phyloP scores from a whole-genome alignment of 2,113 vertebrate species.

The Alosa alosa region DNA sequence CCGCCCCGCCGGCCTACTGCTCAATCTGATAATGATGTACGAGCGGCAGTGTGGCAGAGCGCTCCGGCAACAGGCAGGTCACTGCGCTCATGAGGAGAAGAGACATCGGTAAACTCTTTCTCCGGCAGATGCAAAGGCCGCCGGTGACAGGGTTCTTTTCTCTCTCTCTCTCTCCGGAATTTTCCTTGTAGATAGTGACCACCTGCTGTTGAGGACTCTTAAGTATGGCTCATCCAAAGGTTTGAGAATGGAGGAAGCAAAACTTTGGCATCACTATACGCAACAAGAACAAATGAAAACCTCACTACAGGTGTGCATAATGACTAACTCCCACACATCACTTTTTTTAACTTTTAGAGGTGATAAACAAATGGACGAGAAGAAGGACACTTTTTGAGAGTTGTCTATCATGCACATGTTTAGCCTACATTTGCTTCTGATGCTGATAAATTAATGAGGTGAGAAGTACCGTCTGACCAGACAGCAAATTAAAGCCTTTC shows the following conservation, averaged over 20 bases:
- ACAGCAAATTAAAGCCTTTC: background rate
- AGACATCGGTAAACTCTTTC: background rate
- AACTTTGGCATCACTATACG: too few relatives aligned
- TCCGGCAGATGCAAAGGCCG: background rate
- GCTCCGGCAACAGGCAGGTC: background rate
- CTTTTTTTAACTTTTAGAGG: background rate
- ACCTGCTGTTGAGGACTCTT: background rate
- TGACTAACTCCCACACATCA: too few relatives aligned
- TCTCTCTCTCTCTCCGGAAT: background rate
- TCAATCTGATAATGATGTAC: constrained; percentile 1
- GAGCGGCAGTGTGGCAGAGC: background rate
- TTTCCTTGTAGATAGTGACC: background rate
- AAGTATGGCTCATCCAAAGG: too few relatives aligned
- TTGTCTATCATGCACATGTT: background rate
- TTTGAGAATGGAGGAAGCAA: too few relatives aligned
- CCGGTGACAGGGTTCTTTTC: background rate
- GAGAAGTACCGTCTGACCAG: background rate
- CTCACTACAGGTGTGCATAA: too few relatives aligned
- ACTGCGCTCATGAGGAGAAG: background rate
- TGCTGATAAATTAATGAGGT: background rate
- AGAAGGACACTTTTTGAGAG: background rate
- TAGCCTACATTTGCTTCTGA: background rate
- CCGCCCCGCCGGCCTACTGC: background rate
- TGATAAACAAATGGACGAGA: background rate
- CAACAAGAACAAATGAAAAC: too few relatives aligned